phyloP scores from a whole-genome alignment of 2,888 invertebrate genomes.

The Beris morrisii region DNA sequence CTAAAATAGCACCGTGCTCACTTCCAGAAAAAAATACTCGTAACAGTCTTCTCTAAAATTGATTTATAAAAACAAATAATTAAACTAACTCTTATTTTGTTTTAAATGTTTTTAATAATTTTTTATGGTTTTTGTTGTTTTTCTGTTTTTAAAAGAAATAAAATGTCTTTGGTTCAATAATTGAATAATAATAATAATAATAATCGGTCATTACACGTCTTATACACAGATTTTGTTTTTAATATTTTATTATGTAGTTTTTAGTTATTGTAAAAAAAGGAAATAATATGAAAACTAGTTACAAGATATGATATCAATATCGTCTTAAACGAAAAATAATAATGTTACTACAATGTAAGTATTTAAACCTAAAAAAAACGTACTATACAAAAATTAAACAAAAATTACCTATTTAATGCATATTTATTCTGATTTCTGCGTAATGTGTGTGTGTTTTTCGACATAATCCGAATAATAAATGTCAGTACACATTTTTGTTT shows the following conservation, averaged over 20 bases:
- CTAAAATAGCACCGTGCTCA: no score
- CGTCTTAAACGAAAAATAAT: not conserved
- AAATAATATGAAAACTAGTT: slow-evolving; percentile 22
- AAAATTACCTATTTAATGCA: no score
- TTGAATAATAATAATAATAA: slow-evolving; percentile 24
- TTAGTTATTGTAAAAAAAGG: slow-evolving; percentile 25
- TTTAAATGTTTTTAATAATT: slow-evolving; percentile 26
- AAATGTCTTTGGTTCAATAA: slow-evolving; percentile 30
- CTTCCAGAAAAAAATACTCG: no score
- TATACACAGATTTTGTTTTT: slow-evolving; percentile 21
- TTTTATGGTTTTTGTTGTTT: slow-evolving; percentile 9
- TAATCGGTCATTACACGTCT: slow-evolving; percentile 1
- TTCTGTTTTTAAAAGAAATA: slow-evolving; percentile 23
- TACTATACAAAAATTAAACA: no score
- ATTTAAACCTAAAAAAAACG: slow-evolving; percentile 1
- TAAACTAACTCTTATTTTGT: not conserved
- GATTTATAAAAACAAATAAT: no score
- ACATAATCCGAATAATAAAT: no score
- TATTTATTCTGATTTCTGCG: no score
- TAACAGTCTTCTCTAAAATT: no score
- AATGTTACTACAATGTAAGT: no score
- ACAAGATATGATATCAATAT: slow-evolving; percentile 7
- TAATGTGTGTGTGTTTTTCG: no score
- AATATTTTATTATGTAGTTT: slow-evolving; percentile 18
- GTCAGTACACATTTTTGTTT: no score